A percentile compares a stretch with the other conserved stretches of the same genome.
These are phyloP conservation scores for Pherbina coryleti DNA, from an alignment of 2,888 invertebrate genomes.

Conservation along the genomic window DNA sequence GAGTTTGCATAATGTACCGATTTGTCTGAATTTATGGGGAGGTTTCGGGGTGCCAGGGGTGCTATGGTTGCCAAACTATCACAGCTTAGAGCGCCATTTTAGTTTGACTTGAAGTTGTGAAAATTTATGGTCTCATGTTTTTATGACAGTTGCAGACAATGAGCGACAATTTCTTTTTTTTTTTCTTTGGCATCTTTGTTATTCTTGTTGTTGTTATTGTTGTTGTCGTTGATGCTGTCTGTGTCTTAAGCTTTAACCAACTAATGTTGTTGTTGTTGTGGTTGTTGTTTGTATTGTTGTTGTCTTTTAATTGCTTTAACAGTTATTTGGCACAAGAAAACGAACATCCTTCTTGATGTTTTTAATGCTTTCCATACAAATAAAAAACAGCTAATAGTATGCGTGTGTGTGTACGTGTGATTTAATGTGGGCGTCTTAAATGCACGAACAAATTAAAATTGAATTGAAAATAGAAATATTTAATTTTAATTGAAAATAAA, in stretches of 20 bases:
- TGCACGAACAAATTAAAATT: no score
- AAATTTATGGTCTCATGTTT: constrained; percentile 60
- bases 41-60: background rate
- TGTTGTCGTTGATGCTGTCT: background rate
- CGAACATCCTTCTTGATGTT: constrained; percentile 2
- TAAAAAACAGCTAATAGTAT: background rate
- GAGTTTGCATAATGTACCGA: constrained; percentile 8
- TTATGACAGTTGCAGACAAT: constrained; percentile 56
- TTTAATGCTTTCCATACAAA: background rate
- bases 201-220: background rate
- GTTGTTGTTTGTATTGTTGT: background rate
- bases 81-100: constrained; percentile 45
- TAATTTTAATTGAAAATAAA: no score
- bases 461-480: no score
- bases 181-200: background rate
- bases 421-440: no score
- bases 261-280: background rate
- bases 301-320: constrained; percentile 8
- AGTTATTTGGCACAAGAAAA: constrained; percentile 14
- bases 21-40: background rate
- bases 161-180: background rate
- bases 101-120: constrained; percentile 44
- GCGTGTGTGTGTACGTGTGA: no score
- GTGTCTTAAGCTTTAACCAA: no score
- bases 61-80: background rate